Conservation (phyloP, 2,888 invertebrate species). For the Drosophila histrio region DNA sequence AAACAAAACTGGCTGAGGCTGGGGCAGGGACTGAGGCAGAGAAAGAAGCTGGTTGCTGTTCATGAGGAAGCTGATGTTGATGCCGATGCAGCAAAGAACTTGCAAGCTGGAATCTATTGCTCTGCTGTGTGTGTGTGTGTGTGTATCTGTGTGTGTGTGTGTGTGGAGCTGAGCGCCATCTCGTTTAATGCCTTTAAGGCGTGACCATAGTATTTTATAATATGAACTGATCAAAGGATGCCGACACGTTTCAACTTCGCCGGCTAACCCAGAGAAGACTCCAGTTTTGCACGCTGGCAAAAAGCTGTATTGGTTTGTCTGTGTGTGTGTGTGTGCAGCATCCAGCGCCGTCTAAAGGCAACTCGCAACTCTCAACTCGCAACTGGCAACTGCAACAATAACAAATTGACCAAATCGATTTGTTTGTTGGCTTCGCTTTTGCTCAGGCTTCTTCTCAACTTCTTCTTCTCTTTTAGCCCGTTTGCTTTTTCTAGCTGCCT, state of each 20-base stretch:
- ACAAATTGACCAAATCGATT: constrained; percentile 80
- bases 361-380: neutral
- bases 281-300: constrained; percentile 75
- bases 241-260: constrained; percentile 83
- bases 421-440: constrained; percentile 64
- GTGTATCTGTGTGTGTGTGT: constrained; percentile 48
- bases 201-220: constrained; percentile 85
- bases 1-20: constrained; percentile 43
- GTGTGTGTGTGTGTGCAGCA: constrained; percentile 8
- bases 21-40: too few relatives aligned
- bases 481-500: constrained; percentile 18
- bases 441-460: constrained; percentile 12
- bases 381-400: constrained; percentile 64
- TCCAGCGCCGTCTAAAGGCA: constrained; percentile 17
- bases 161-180: constrained; percentile 83
- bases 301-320: constrained; percentile 41
- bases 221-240: constrained; percentile 84
- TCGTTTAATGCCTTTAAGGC: constrained; percentile 85
- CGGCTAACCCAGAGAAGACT: constrained; percentile 73
- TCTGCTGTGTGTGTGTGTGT: constrained; percentile 38
- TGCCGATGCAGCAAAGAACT: constrained; percentile 57
- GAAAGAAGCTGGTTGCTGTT: constrained; percentile 42
- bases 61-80: constrained; percentile 46
- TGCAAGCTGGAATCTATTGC: constrained; percentile 76
- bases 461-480: constrained; percentile 18